phyloP scores from a whole-genome alignment of 2,888 invertebrate species.

The Gnatocerus cornutus region DNA sequence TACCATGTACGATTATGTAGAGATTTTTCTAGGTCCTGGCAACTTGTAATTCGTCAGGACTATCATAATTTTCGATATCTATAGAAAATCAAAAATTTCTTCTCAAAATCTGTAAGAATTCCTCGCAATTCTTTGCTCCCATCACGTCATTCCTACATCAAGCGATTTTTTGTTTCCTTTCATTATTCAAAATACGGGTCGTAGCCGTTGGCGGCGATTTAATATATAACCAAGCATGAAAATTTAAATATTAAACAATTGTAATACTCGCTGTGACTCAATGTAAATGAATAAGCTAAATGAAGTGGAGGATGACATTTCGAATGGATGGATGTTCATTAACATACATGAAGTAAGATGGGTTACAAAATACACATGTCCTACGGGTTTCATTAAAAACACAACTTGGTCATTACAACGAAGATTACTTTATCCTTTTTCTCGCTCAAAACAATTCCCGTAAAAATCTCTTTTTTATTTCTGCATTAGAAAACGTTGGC shows the following conservation, averaged over 20 bases:
- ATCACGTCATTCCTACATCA: constrained; percentile 2
- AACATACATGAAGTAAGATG: constrained; percentile 34
- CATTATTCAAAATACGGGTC: constrained; percentile 21
- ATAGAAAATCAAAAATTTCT: too few relatives aligned
- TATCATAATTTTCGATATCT: too few relatives aligned
- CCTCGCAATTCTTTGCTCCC: background rate
- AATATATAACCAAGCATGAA: constrained; percentile 51
- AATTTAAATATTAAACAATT: constrained; percentile 55
- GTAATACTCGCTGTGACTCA: constrained; percentile 52
- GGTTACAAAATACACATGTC: constrained; percentile 13
- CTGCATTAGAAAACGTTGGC: constrained; percentile 6
- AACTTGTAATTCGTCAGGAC: too few relatives aligned
- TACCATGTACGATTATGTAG: too few relatives aligned
- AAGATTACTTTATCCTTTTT: background rate
- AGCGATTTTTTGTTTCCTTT: constrained; percentile 25
- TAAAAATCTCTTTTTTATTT: constrained; percentile 27
- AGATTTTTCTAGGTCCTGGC: too few relatives aligned
- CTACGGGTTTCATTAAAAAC: constrained; percentile 2
- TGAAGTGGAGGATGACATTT: constrained; percentile 55
- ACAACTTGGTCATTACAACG: background rate
- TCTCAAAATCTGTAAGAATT: too few relatives aligned
- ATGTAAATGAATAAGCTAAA: constrained; percentile 52
- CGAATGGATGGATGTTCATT: constrained; percentile 36
- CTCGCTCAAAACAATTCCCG: background rate
- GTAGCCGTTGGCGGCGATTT: constrained; percentile 32